Conservation (phyloP, 2,113 vertebrate genomes). For the Chaetorhynchus papuensis region DNA sequence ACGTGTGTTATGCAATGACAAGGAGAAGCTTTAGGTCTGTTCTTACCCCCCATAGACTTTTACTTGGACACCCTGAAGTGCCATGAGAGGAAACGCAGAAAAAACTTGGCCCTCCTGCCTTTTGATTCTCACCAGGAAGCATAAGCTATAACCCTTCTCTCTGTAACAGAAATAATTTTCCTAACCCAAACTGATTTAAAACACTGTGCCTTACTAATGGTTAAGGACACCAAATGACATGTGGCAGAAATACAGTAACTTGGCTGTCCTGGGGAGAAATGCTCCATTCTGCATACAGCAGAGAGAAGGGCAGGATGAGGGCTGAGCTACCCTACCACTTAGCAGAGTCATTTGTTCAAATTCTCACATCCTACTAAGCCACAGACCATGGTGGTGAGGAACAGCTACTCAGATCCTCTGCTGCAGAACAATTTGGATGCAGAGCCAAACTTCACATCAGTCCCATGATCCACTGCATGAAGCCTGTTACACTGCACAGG, state of each 20-base stretch:
- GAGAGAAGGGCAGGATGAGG: neutral
- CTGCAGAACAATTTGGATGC: neutral
- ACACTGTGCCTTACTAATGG: neutral
- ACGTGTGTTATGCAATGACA: neutral
- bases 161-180: neutral
- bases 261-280: neutral
- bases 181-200: neutral
- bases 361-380: neutral
- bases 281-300: neutral
- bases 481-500: neutral
- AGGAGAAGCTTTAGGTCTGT: neutral
- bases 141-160: neutral
- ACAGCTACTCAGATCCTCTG: neutral
- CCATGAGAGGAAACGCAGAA: neutral
- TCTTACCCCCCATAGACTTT: neutral
- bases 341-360: neutral
- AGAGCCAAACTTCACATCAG: neutral
- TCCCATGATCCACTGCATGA: neutral
- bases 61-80: neutral
- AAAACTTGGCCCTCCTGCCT: neutral
- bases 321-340: neutral
- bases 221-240: neutral
- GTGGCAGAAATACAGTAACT: neutral
- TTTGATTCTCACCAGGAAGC: neutral
- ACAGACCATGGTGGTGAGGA: neutral